Percentiles rank a stretch among this genome's conserved stretches.
phyloP scores from a whole-genome alignment of 2,113 vertebrate species.

The Cyphomyrus plagiostoma region DNA sequence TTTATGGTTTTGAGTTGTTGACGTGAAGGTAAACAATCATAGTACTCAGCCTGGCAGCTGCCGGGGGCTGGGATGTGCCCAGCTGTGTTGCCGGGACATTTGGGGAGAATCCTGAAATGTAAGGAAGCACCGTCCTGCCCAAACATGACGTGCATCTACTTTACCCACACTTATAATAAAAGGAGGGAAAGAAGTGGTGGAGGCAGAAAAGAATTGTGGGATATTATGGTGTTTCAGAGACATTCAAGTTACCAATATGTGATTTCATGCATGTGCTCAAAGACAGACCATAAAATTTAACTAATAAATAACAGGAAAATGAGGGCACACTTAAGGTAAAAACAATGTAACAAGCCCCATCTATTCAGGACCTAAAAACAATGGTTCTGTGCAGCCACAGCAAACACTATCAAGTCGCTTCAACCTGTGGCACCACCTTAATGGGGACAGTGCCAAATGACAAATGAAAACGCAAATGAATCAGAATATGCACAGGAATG shows the following conservation, averaged over 20 bases:
- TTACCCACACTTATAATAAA: not conserved
- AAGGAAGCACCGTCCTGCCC: not conserved
- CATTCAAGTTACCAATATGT: not conserved
- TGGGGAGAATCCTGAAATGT: not conserved
- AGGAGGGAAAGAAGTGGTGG: not conserved
- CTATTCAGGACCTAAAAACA: too few relatives aligned
- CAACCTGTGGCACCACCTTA: not conserved
- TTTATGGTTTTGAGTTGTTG: not conserved
- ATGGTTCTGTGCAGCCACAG: not conserved
- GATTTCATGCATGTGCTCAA: not conserved
- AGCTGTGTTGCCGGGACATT: not conserved
- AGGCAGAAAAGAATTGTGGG: not conserved
- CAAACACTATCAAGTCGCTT: not conserved
- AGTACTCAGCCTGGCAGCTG: not conserved
- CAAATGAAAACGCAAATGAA: not conserved
- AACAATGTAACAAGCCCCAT: not conserved
- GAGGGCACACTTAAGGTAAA: not conserved
- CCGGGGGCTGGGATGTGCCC: not conserved
- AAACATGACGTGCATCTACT: not conserved
- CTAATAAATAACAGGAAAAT: not conserved
- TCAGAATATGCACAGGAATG: not conserved
- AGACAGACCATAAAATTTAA: not conserved
- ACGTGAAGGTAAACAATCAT: not conserved
- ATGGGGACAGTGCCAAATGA: not conserved
- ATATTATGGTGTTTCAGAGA: not conserved